A percentile compares a stretch with the other conserved stretches of the same genome.
These are phyloP conservation scores for Athalia circularis DNA, from an alignment of 2,888 invertebrate genomes.

Conservation along the genomic window DNA sequence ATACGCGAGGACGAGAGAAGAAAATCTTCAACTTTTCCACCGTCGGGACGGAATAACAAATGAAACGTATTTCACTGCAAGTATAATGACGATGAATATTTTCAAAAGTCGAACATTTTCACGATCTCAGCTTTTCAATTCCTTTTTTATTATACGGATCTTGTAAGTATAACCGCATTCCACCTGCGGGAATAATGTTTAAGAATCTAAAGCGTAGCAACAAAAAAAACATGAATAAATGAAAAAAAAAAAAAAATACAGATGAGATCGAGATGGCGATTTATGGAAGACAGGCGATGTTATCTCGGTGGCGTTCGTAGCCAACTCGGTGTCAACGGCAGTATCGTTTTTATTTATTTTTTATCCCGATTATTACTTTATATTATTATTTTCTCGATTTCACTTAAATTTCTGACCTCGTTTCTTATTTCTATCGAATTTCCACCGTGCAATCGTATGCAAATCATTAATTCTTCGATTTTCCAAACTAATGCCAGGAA, in stretches of 20 bases:
- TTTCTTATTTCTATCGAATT: neutral
- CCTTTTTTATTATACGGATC: neutral
- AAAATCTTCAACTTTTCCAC: neutral
- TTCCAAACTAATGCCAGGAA: neutral
- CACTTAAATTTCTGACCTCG: conserved; percentile 6
- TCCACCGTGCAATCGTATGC: too few relatives aligned
- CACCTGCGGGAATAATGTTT: too few relatives aligned
- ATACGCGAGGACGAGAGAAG: neutral
- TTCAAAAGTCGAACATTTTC: too few relatives aligned
- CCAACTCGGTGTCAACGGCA: conserved; percentile 37
- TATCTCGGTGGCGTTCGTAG: conserved; percentile 22
- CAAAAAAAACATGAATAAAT: neutral
- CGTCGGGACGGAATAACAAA: neutral
- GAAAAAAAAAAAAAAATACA: neutral
- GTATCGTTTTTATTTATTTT: conserved; percentile 13
- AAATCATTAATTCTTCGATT: too few relatives aligned
- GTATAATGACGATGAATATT: too few relatives aligned
- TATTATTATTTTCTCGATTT: conserved; percentile 28
- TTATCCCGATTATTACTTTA: neutral
- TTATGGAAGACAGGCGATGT: conserved; percentile 31
- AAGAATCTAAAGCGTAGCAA: neutral
- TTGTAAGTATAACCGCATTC: too few relatives aligned
- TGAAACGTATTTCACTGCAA: too few relatives aligned
- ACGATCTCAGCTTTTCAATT: neutral
- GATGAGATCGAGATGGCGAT: conserved; percentile 20